Percentiles rank a stretch among this genome's conserved stretches.
Conservation (phyloP, 1,140 invertebrate species). For the Drosophila equinoxialis region DNA sequence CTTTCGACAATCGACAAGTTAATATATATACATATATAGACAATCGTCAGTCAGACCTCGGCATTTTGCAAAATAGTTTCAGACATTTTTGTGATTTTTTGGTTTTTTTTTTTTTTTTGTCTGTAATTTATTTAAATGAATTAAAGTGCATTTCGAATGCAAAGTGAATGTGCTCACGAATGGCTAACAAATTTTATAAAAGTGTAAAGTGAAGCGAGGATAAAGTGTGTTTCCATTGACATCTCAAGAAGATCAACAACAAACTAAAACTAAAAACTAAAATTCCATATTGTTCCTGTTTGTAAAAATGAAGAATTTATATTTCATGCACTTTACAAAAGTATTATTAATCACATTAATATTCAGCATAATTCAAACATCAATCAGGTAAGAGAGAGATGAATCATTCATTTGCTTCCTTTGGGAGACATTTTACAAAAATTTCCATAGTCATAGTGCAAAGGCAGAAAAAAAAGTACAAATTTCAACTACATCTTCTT, state of each 20-base stretch:
- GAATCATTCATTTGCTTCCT: too few species aligned
- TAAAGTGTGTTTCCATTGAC: slow-evolving; percentile 34
- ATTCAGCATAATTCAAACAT: slow-evolving; percentile 25
- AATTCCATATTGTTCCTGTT: neutral
- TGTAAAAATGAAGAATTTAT: slow-evolving; percentile 24
- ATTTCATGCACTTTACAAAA: slow-evolving; percentile 23
- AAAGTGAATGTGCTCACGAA: slow-evolving; percentile 46
- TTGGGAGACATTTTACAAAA: neutral
- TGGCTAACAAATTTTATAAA: slow-evolving; percentile 27
- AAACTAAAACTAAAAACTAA: neutral
- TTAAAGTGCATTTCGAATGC: slow-evolving; percentile 44
- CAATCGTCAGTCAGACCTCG: slow-evolving; percentile 35
- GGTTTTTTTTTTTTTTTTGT: neutral
- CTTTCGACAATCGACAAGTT: slow-evolving; percentile 42
- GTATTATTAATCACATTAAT: slow-evolving; percentile 46
- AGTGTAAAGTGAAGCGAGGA: slow-evolving; percentile 37
- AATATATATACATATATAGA: too few species aligned
- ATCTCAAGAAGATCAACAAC: slow-evolving; percentile 5
- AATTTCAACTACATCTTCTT: neutral
- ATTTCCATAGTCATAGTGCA: slow-evolving; percentile 3
- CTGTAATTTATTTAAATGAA: slow-evolving; percentile 15
- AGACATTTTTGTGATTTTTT: neutral
- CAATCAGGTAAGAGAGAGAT: slow-evolving; percentile 40
- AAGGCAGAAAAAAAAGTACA: neutral
- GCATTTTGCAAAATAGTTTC: slow-evolving; percentile 42